A percentile compares a stretch with the other conserved stretches of the same genome.
Evolutionary conservation across 2,888 invertebrate genomes (phyloP).

Genomic region (Dendrolimus houi): DNA sequence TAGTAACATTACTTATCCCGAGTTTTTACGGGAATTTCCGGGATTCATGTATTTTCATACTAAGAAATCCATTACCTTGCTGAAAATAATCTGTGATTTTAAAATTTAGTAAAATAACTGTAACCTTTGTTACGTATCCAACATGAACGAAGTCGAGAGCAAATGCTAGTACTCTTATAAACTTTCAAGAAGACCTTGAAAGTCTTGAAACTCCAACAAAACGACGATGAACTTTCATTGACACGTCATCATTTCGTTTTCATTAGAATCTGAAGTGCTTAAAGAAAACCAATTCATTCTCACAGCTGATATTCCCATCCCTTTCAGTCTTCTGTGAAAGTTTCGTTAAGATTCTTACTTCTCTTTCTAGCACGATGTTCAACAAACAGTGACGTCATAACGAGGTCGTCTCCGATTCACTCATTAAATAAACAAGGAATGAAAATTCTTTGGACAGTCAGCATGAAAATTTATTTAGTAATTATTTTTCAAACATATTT

Average conservation of each 20-base stretch:
- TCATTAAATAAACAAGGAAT: constrained; percentile 71
- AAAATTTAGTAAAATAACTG: no score
- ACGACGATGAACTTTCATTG: constrained; percentile 28
- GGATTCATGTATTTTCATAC: no score
- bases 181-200: constrained; percentile 19
- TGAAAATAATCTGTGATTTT: no score
- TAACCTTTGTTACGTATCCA: no score
- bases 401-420: constrained; percentile 67
- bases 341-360: constrained; percentile 20
- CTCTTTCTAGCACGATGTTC: constrained; percentile 37
- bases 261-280: constrained; percentile 43
- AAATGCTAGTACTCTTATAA: no score
- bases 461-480: not conserved
- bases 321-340: constrained; percentile 21
- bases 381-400: constrained; percentile 67
- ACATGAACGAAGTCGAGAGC: no score
- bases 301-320: constrained; percentile 36
- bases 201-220: constrained; percentile 13
- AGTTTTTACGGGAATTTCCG: no score
- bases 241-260: constrained; percentile 47
- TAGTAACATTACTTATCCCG: no score
- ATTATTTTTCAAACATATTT: not conserved
- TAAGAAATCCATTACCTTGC: no score
- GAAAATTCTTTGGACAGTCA: constrained; percentile 17
- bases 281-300: constrained; percentile 59